Base-by-base conservation (phyloP, 1,140 invertebrate species). In the Helicoverpa zea region DNA sequence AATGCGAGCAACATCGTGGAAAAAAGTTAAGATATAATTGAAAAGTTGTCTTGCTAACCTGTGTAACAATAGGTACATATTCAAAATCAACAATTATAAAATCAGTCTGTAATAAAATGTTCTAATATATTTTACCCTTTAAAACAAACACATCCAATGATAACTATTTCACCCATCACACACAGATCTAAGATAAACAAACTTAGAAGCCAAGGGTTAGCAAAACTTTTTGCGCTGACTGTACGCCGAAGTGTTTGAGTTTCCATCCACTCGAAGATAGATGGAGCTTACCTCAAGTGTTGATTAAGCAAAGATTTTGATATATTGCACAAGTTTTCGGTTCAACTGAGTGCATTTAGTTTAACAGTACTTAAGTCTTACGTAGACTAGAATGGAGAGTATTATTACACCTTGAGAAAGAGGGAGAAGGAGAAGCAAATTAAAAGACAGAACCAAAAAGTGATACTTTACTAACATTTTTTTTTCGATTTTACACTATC, bases 301-400 rank as follows among this genome's bases (percentile, higher is more conserved):
- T 35, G 11, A 10, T 52, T 29, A 30, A 70, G 61, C 11, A 35
- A 43, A 43, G 61, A 64, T 35, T 43, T 29, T n/a, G 30, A n/a
- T 64, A 64, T 43, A 64, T 64, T 43, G 61, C 61, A 64, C 12
- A 64, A 64, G 61, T 64, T 64, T 64, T 64, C n/a, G 61, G 30
- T n/a, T n/a, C 3, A 43, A 64, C 14, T 64, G 14, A 64, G 11
- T 64, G 61, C 61, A 64, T 29, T 59, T 13, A 64, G 61, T 64
- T 43, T 43, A 13, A 16, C 3, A n/a, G 30, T 64, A 14, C 10
- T 14, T 43, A 43, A 23, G 35, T 43, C 35, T 43, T 43, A 43
- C 35, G 5, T 7, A 43, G 35, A 7, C 35, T 43, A 9, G 35
- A 23, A 43, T 43, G 5, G 35, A 9, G 5, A 9, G 9, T 43